Percentiles rank a stretch among this genome's conserved stretches.
Evolutionary conservation across 1,140 invertebrate genomes (phyloP).

Genomic region (Lordiphosa stackelbergi): DNA sequence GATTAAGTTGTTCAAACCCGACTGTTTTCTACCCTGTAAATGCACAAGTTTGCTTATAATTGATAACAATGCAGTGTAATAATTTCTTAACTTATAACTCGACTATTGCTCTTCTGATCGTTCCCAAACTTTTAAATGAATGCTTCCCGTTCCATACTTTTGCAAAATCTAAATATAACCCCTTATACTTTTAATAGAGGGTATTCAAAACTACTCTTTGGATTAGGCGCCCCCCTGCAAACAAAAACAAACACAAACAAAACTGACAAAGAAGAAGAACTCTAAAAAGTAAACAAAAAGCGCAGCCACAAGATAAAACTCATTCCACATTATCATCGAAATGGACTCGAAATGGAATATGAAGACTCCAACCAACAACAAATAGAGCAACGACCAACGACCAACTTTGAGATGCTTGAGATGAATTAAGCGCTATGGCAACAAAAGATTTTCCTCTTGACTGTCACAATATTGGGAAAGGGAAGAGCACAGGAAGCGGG

Average conservation of each 20-base stretch:
- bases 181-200: not conserved
- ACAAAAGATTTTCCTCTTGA: conserved; percentile 59
- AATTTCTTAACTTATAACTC: no score
- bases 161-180: conserved; percentile 13
- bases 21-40: no score
- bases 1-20: no score
- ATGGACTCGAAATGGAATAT: conserved; percentile 55
- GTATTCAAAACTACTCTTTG: not conserved
- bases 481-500: conserved; percentile 7
- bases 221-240: conserved; percentile 2
- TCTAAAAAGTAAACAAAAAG: conserved; percentile 62
- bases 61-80: no score
- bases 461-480: conserved; percentile 51
- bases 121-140: no score
- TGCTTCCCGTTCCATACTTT: not conserved
- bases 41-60: no score
- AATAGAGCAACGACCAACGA: conserved; percentile 26
- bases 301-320: conserved; percentile 46
- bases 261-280: conserved; percentile 23
- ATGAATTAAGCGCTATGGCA: conserved; percentile 50
- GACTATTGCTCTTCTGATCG: no score
- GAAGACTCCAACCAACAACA: conserved; percentile 10
- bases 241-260: conserved; percentile 31
- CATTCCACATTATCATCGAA: conserved; percentile 41
- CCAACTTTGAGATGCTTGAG: conserved; percentile 60